Evolutionary conservation across 2,113 vertebrate genomes (phyloP).

Genomic region (Herpailurus yagouaroundi): DNA sequence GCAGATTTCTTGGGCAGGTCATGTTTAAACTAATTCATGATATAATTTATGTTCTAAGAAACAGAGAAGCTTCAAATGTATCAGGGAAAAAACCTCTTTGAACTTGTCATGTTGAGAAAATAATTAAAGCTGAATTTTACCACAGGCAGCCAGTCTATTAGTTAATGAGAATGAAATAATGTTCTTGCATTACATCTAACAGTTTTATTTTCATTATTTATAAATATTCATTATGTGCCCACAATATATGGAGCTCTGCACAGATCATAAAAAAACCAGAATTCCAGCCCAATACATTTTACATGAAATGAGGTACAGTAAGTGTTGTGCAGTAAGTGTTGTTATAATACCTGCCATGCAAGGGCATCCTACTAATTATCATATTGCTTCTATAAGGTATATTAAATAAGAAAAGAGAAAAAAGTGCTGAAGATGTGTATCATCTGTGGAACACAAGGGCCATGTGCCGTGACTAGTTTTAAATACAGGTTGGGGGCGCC

Average conservation of each 20-base stretch:
- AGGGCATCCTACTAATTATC: neutral
- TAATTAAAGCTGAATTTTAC: slow-evolving; percentile 9
- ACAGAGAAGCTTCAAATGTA: neutral
- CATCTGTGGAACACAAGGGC: neutral
- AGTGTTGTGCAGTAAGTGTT: neutral
- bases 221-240: slow-evolving; percentile 14
- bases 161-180: slow-evolving; percentile 14
- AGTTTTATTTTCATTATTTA: slow-evolving; percentile 45
- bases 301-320: neutral
- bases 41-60: neutral
- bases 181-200: neutral
- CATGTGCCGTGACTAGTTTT: neutral
- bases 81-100: slow-evolving; percentile 24
- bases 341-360: neutral
- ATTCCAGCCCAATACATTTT: neutral
- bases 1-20: neutral
- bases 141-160: neutral
- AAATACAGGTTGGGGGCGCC: neutral
- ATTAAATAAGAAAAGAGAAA: neutral
- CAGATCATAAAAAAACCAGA: neutral
- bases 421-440: neutral
- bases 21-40: neutral
- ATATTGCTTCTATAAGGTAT: neutral
- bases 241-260: neutral
- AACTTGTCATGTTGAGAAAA: slow-evolving; percentile 18